Evolutionary conservation across 2,888 invertebrate genomes (phyloP).

Genomic region (Dichetophora obliterata): DNA sequence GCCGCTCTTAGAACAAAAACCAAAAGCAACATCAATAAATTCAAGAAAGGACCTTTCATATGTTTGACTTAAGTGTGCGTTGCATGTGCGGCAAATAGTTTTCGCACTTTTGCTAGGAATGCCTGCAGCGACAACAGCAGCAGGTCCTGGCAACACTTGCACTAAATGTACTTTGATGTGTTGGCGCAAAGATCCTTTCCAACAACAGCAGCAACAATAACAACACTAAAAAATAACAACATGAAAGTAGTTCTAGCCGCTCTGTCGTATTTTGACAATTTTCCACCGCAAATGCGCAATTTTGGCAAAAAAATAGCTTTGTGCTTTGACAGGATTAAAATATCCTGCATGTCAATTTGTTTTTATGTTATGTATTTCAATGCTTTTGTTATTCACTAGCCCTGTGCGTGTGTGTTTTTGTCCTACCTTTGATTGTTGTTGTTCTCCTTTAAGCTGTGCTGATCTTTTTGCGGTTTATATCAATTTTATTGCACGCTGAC

Average conservation of each 20-base stretch:
- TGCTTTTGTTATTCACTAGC: constrained; percentile 41
- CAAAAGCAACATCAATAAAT: too few species aligned
- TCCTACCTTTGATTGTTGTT: constrained; percentile 39
- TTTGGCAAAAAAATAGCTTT: constrained; percentile 47
- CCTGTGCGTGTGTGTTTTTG: constrained; percentile 33
- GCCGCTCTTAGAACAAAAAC: background rate
- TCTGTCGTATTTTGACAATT: constrained; percentile 16
- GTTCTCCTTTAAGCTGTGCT: constrained; percentile 13
- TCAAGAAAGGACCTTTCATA: background rate
- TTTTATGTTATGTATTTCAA: constrained; percentile 34
- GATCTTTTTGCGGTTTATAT: constrained; percentile 28
- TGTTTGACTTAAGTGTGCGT: background rate
- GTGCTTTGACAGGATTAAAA: constrained; percentile 63
- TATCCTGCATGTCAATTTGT: constrained; percentile 30
- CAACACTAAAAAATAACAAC: constrained; percentile 15
- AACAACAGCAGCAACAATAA: constrained; percentile 14
- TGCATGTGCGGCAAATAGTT: constrained; percentile 21
- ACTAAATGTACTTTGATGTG: constrained; percentile 12
- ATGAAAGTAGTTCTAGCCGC: constrained; percentile 20
- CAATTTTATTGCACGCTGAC: constrained; percentile 24
- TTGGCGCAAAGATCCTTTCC: background rate
- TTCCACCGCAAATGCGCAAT: background rate
- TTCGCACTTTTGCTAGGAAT: constrained; percentile 23
- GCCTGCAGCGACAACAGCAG: too few species aligned
- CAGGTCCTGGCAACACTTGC: constrained; percentile 29